These are phyloP conservation scores for Drosophila saltans DNA, from an alignment of 1,140 invertebrate genomes.

Conservation along the genomic window DNA sequence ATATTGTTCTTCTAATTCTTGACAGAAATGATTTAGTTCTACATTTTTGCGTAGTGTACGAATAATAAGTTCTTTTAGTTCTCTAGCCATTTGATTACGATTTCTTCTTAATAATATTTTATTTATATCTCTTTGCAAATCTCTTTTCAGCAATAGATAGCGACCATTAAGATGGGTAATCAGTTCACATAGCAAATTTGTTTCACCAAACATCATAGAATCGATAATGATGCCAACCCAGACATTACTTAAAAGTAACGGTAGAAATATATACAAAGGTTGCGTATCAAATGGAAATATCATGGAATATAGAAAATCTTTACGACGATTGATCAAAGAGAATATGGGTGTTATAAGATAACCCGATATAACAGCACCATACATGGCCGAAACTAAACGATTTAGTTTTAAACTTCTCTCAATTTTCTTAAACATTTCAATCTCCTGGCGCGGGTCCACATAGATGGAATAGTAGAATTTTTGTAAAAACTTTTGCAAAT, in stretches of 20 bases:
- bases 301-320: slow-evolving; percentile 64
- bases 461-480: slow-evolving; percentile 64
- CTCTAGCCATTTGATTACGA: slow-evolving; percentile 35
- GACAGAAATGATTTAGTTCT: slow-evolving; percentile 50
- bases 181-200: slow-evolving; percentile 57
- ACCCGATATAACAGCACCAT: slow-evolving; percentile 41
- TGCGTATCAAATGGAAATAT: slow-evolving; percentile 48
- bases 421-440: slow-evolving; percentile 35
- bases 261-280: slow-evolving; percentile 54
- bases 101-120: slow-evolving; percentile 30
- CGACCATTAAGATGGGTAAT: slow-evolving; percentile 65
- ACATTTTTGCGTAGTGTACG: slow-evolving; percentile 53
- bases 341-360: slow-evolving; percentile 48
- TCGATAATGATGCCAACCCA: slow-evolving; percentile 65
- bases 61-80: slow-evolving; percentile 41
- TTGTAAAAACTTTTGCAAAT: slow-evolving; percentile 52
- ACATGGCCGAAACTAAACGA: slow-evolving; percentile 53
- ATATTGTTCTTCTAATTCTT: slow-evolving; percentile 59
- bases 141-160: slow-evolving; percentile 52
- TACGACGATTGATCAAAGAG: slow-evolving; percentile 34
- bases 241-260: slow-evolving; percentile 52
- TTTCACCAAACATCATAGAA: slow-evolving; percentile 64
- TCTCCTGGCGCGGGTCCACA: slow-evolving; percentile 46
- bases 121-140: slow-evolving; percentile 33
- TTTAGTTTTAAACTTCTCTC: slow-evolving; percentile 39